Evolutionary conservation across 2,113 vertebrate species (phyloP), one percentile per base, ranked within the genome.

Genomic region (Eublepharis macularius): DNA sequence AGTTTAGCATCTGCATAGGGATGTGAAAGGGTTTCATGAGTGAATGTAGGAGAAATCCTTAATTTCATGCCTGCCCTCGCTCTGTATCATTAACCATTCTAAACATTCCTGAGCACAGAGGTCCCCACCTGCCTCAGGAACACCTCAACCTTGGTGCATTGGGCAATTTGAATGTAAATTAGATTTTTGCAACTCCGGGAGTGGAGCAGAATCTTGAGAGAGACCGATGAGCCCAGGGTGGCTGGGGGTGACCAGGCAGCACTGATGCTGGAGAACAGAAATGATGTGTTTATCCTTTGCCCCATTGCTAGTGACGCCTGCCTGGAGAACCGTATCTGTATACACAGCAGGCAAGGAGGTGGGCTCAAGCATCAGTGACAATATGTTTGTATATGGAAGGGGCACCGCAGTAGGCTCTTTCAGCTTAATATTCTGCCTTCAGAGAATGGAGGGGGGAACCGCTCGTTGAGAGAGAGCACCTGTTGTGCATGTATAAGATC

Each of bases 71-170:
- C 29, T 19, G 47, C 7, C 16, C 14, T 19, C 39, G 72, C 74
- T 82, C 36, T n/a, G 6, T 51, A 47, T 82, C 83, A 79, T 89
- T 87, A 83, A 21, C 76, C 72, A 85, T 89, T 73, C 83, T 51
- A 66, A 77, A 77, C 76, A 77, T 14, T 79, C 17, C 72, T 74
- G 70, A 63, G 12, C 19, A 45, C 68, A 80, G 57, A 75, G 60
- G 57, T 70, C 79, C 76, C 60, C 34, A 83, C 39, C 83, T 87
- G 73, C 74, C 54, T 6, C 75, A 65, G 86, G 70, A 47, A 85
- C 26, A 21, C 79, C 73, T 45, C 75, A 81, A 87, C 83, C 79
- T 90, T 85, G 76, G 24, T 34, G 29, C 43, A n/a, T 26, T 26
- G 70, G 54, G 65, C 70, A 57, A 70, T 68, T 54, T 74, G 39